phyloP scores from a whole-genome alignment of 2,888 invertebrate species.

The Trissoscelio sp. region DNA sequence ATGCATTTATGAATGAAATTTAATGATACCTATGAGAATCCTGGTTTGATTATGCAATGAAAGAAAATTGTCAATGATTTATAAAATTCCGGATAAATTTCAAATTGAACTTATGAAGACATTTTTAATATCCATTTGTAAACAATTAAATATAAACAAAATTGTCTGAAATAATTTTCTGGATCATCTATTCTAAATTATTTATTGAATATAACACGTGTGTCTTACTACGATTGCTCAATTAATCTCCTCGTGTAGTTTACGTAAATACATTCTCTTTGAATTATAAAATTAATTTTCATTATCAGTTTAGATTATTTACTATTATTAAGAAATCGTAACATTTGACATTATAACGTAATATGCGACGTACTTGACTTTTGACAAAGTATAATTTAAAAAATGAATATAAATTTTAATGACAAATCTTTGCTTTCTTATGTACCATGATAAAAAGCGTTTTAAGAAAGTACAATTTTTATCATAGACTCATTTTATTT shows the following conservation, averaged over 20 bases:
- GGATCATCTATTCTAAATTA: slow-evolving; percentile 1
- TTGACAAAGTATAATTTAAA: slow-evolving; percentile 10
- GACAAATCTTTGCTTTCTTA: not conserved
- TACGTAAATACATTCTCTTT: slow-evolving; percentile 66
- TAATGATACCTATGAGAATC: too few species aligned
- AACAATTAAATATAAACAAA: too few species aligned
- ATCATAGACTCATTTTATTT: too few species aligned
- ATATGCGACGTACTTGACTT: slow-evolving; percentile 62
- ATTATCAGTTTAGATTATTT: slow-evolving; percentile 67
- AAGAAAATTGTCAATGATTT: too few species aligned
- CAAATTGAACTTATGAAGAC: too few species aligned
- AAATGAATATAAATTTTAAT: not conserved
- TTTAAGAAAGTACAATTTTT: too few species aligned
- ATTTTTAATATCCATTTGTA: too few species aligned
- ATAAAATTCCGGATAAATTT: too few species aligned
- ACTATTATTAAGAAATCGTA: slow-evolving; percentile 64
- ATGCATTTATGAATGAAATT: too few species aligned
- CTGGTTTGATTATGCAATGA: too few species aligned
- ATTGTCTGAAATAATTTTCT: too few species aligned
- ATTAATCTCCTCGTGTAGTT: slow-evolving; percentile 45
- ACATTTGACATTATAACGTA: slow-evolving; percentile 63
- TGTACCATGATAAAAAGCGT: too few species aligned
- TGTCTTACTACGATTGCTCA: slow-evolving; percentile 43
- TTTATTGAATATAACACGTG: slow-evolving; percentile 44
- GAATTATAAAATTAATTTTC: slow-evolving; percentile 58